Evolutionary conservation across 2,888 invertebrate species (phyloP).

Genomic region (Chirona hameri): DNA sequence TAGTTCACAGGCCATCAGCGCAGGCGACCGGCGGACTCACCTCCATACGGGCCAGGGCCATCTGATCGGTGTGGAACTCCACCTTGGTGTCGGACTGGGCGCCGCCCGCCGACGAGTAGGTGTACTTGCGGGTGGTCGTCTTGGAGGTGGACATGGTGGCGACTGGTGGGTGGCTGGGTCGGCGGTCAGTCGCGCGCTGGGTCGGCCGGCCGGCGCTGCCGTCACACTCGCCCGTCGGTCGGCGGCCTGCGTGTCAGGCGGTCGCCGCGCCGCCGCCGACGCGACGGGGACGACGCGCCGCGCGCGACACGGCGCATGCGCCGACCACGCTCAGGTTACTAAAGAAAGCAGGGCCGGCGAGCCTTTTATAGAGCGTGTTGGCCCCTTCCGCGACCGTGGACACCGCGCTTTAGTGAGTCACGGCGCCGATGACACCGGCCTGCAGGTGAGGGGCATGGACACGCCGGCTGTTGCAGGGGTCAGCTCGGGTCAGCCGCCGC

Average conservation of each 20-base stretch:
- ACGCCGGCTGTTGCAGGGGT: not conserved
- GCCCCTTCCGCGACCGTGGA: not conserved
- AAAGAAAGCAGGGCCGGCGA: not conserved
- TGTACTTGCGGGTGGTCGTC: conserved; percentile 25
- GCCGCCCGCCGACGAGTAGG: not conserved
- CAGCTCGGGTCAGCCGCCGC: not conserved
- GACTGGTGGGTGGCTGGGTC: not conserved
- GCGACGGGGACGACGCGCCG: not conserved
- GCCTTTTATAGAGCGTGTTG: conserved; percentile 49
- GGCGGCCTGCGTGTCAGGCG: not conserved
- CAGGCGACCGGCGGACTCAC: not conserved
- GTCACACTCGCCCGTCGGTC: not conserved
- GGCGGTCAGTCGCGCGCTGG: not conserved
- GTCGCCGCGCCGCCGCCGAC: conserved; percentile 1
- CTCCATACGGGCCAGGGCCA: conserved; percentile 9
- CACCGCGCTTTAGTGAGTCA: not conserved
- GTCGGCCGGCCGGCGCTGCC: not conserved
- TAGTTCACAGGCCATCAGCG: not conserved
- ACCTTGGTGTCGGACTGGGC: not conserved
- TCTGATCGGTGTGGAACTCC: conserved; percentile 22
- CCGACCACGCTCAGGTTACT: conserved; percentile 25
- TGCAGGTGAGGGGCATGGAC: not conserved
- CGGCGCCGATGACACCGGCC: not conserved
- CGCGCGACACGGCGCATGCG: conserved; percentile 1
- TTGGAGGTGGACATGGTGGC: conserved; percentile 11